These are phyloP conservation scores for Festucalex cinctus DNA, from an alignment of 2,113 vertebrate species.

Conservation along the genomic window DNA sequence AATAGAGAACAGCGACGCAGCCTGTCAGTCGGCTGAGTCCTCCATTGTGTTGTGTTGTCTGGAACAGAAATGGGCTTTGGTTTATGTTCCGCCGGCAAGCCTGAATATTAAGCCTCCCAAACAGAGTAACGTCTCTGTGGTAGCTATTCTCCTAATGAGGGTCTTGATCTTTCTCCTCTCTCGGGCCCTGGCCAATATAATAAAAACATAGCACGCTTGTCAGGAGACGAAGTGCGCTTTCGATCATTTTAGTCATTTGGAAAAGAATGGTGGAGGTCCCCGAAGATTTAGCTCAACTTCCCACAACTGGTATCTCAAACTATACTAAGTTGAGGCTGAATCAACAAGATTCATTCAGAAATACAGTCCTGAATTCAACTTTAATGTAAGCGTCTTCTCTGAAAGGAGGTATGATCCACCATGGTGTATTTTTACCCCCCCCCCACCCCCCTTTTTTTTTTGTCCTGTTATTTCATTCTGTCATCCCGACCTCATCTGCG, in stretches of 20 bases:
- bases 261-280: not conserved
- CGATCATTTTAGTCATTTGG: not conserved
- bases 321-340: too few relatives aligned
- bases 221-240: not conserved
- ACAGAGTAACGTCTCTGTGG: constrained; percentile 12
- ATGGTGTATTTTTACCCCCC: not conserved
- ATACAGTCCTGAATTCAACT: constrained; percentile 4
- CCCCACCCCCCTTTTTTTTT: not conserved
- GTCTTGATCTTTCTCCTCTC: constrained; percentile 6
- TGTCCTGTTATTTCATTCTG: constrained; percentile 11
- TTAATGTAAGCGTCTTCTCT: constrained; percentile 11
- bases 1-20: constrained; percentile 37
- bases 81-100: constrained; percentile 48
- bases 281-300: too few relatives aligned
- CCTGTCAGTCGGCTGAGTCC: constrained; percentile 55
- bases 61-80: constrained; percentile 37
- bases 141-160: constrained; percentile 24
- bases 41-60: constrained; percentile 42
- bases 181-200: not conserved
- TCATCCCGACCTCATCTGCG: constrained; percentile 27
- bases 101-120: constrained; percentile 44
- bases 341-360: constrained; percentile 8
- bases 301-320: too few relatives aligned
- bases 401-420: not conserved
- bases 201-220: not conserved